Evolutionary conservation across 2,888 invertebrate genomes (phyloP).

Genomic region (Oscheius sp.): DNA sequence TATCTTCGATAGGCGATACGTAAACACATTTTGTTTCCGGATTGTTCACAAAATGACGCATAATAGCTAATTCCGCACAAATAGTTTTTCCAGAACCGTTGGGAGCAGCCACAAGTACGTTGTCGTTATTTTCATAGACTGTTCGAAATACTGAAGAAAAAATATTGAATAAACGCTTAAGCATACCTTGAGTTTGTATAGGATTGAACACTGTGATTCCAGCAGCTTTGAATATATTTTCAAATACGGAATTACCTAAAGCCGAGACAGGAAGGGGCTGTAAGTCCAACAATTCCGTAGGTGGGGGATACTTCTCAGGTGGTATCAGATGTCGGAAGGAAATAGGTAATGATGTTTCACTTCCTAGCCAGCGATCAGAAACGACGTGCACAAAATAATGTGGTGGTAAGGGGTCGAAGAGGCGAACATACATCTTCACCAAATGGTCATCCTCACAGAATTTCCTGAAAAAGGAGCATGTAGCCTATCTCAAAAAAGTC

Average conservation of each 20-base stretch:
- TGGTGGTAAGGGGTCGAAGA: slow-evolving; percentile 97
- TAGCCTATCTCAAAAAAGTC: slow-evolving; percentile 16
- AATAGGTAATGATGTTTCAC: slow-evolving; percentile 82
- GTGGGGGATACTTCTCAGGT: slow-evolving; percentile 97
- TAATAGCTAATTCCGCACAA: slow-evolving; percentile 93
- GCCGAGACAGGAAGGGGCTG: slow-evolving; percentile 94
- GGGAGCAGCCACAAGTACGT: slow-evolving; percentile 85
- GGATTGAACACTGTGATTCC: slow-evolving; percentile 93
- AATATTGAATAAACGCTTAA: slow-evolving; percentile 71
- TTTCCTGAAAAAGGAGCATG: slow-evolving; percentile 78
- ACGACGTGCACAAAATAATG: slow-evolving; percentile 88
- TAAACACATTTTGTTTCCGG: slow-evolving; percentile 86
- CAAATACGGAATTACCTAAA: slow-evolving; percentile 86
- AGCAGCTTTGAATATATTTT: slow-evolving; percentile 85
- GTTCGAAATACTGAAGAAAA: slow-evolving; percentile 87
- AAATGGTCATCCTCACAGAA: slow-evolving; percentile 93
- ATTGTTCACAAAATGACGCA: slow-evolving; percentile 83
- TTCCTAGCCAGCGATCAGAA: slow-evolving; percentile 77
- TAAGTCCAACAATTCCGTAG: slow-evolving; percentile 94
- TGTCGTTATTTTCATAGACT: slow-evolving; percentile 92
- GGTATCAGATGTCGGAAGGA: slow-evolving; percentile 95
- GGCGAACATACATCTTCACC: slow-evolving; percentile 96
- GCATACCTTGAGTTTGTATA: slow-evolving; percentile 88
- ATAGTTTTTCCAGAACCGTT: slow-evolving; percentile 80
- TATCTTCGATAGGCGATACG: slow-evolving; percentile 88